Evolutionary conservation across 2,113 vertebrate species (phyloP).

Genomic region (Noctilio leporinus): DNA sequence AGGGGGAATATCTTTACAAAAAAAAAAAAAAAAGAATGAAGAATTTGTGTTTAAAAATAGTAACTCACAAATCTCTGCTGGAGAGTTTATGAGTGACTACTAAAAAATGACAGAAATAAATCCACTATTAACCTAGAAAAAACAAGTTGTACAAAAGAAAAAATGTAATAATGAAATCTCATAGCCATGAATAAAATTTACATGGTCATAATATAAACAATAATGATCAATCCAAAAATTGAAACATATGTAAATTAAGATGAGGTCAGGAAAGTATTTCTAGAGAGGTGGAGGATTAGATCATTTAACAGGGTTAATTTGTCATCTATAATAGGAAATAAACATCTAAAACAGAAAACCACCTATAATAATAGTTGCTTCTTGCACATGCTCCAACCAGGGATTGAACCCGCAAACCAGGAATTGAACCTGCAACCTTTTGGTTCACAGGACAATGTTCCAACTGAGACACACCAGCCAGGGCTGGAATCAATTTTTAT

Average conservation of each 20-base stretch:
- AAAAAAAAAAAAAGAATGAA: not conserved
- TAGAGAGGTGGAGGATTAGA: not conserved
- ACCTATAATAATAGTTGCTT: not conserved
- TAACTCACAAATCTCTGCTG: not conserved
- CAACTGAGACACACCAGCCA: too few species aligned
- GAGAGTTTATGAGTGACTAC: not conserved
- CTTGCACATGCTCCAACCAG: too few species aligned
- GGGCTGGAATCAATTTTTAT: not conserved
- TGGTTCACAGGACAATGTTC: too few species aligned
- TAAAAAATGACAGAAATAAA: not conserved
- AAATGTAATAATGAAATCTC: not conserved
- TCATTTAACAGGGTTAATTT: not conserved
- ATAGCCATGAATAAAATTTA: not conserved
- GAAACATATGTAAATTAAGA: conserved; percentile 11
- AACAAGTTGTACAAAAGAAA: not conserved
- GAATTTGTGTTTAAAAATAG: not conserved
- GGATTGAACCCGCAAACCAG: too few species aligned
- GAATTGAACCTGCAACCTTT: too few species aligned
- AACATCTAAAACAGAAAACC: not conserved
- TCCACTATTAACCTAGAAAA: not conserved
- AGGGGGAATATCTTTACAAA: not conserved
- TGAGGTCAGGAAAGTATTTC: not conserved
- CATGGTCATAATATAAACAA: not conserved
- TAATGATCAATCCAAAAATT: not conserved
- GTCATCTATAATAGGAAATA: not conserved